A percentile compares a stretch with the other conserved stretches of the same genome.
Evolutionary conservation across 2,888 invertebrate genomes (phyloP).

Genomic region (Plagodis pulveraria): DNA sequence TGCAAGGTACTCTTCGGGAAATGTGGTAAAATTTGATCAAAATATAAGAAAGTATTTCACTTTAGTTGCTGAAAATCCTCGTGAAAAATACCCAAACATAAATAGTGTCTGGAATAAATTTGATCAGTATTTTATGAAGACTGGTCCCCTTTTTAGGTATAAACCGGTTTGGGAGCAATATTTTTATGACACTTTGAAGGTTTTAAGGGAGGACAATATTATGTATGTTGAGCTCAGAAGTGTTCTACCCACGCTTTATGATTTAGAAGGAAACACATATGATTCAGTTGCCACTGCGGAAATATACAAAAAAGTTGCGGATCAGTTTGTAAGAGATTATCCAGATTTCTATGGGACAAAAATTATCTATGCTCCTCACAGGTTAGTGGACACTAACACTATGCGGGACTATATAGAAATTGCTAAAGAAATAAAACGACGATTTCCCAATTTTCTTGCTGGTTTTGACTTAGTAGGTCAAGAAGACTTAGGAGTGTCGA

Average conservation of each 20-base stretch:
- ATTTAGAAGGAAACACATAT: conserved; percentile 86
- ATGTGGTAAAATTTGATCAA: conserved; percentile 80
- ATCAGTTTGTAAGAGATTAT: conserved; percentile 84
- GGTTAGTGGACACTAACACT: conserved; percentile 67
- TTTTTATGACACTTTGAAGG: conserved; percentile 86
- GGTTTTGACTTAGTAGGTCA: conserved; percentile 94
- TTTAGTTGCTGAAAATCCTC: conserved; percentile 79
- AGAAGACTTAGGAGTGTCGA: conserved; percentile 89
- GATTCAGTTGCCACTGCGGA: conserved; percentile 80
- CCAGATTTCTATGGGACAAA: conserved; percentile 88
- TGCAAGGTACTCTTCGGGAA: conserved; percentile 72
- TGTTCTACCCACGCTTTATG: conserved; percentile 86
- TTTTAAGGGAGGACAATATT: conserved; percentile 88
- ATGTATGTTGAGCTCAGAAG: conserved; percentile 89
- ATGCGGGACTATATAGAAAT: conserved; percentile 76
- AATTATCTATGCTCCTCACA: conserved; percentile 88
- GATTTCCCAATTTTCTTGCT: conserved; percentile 88
- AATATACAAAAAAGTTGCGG: conserved; percentile 82
- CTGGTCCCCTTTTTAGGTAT: conserved; percentile 83
- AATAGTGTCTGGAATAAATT: conserved; percentile 87
- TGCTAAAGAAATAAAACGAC: conserved; percentile 70
- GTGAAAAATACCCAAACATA: conserved; percentile 76
- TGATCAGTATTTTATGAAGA: conserved; percentile 78
- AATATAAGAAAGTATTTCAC: conserved; percentile 81
- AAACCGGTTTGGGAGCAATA: conserved; percentile 88